Evolutionary conservation across 2,888 invertebrate genomes (phyloP).

Genomic region (Ypsolopha scabrella): DNA sequence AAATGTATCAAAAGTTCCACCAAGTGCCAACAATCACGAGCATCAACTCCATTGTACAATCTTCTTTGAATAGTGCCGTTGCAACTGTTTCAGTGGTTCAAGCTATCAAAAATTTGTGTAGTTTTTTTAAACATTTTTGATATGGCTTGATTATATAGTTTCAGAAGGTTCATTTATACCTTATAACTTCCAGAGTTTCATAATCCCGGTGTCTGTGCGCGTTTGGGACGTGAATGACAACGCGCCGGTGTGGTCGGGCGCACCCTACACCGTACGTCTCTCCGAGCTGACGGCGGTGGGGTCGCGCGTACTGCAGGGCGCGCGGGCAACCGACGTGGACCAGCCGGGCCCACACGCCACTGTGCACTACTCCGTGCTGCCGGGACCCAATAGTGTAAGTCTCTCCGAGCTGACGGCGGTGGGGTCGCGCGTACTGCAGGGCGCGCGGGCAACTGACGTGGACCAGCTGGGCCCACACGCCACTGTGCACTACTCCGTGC

Average conservation of each 20-base stretch:
- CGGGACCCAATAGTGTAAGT: constrained; percentile 80
- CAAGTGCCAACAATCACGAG: too few relatives aligned
- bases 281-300: constrained; percentile 84
- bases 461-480: constrained; percentile 92
- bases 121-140: too few relatives aligned
- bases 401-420: constrained; percentile 78
- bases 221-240: constrained; percentile 95
- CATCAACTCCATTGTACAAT: too few relatives aligned
- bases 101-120: too few relatives aligned
- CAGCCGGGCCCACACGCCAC: constrained; percentile 91
- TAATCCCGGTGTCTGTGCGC: constrained; percentile 84
- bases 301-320: constrained; percentile 80
- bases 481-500: constrained; percentile 75
- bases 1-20: too few relatives aligned
- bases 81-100: too few relatives aligned
- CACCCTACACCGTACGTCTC: constrained; percentile 84
- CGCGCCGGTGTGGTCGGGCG: constrained; percentile 84
- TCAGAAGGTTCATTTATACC: background rate
- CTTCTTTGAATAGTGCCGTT: too few relatives aligned
- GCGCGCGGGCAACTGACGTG: constrained; percentile 82
- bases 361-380: constrained; percentile 84
- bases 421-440: constrained; percentile 80
- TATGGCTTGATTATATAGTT: too few relatives aligned
- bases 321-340: constrained; percentile 85
- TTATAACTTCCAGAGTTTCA: constrained; percentile 71